Evolutionary conservation across 1,140 invertebrate species (phyloP), one percentile per base, ranked within the genome.

Genomic region (Leptinotarsa texana): DNA sequence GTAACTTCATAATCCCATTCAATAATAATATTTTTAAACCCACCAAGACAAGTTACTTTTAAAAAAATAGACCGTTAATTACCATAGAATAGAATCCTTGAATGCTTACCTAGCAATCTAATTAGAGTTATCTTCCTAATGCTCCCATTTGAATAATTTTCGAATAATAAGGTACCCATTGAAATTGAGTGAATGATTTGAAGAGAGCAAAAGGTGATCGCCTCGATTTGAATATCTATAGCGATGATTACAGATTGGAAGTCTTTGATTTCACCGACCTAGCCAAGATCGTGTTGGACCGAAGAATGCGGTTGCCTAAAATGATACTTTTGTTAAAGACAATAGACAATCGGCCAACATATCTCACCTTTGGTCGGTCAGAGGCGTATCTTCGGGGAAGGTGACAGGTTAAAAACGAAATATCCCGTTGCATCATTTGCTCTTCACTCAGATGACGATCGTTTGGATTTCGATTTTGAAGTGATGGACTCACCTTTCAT

Each of bases 81-180:
- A 42, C 33, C 33, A 42, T 11, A 42, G 33, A 42, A 42, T 42
- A 42, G 8, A 42, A 42, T 42, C 33, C 33, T 42, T 42, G 33
- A 42, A 42, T 42, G 33, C 42, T 68, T 47, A 68, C 66, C 42
- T 42, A 42, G n/a, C 42, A 47, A 42, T n/a, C 66, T 42, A 18
- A 68, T 68, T 68, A 68, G 33, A 42, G 24, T 68, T 68, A 68
- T 68, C 66, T 68, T 68, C n/a, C 66, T 22, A 68, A 68, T 68
- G 51, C 51, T 57, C 51, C 51, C 51, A 57, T 57, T 68, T 68
- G 66, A 68, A 68, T 68, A 68, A 68, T 68, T 68, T 68, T 68
- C 66, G 66, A 68, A 68, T 68, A 68, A 68, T 68, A 68, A 42
- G 42, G 33, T 47, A 47, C 42, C 66, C 24, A 68, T 68, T 68